Percentiles rank a stretch among this genome's conserved stretches.
phyloP scores from a whole-genome alignment of 2,888 invertebrate genomes.

The Hoplodrina blanda region DNA sequence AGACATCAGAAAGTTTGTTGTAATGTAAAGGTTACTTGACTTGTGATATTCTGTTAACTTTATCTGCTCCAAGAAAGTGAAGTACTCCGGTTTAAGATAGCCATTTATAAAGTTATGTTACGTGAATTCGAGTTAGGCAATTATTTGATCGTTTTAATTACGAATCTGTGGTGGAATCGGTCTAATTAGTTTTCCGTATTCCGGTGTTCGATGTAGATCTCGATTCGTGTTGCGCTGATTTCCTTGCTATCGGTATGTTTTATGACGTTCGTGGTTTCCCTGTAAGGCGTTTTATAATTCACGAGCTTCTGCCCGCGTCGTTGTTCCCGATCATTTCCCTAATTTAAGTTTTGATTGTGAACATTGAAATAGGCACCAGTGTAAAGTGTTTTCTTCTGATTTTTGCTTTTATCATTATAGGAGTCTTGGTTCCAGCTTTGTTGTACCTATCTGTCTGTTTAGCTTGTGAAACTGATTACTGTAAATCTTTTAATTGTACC shows the following conservation, averaged over 20 bases:
- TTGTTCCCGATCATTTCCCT: too few relatives aligned
- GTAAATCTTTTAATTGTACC: neutral
- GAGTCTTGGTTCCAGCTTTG: too few relatives aligned
- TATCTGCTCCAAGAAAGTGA: conserved; percentile 50
- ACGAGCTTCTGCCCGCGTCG: too few relatives aligned
- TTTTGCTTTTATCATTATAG: too few relatives aligned
- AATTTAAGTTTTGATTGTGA: too few relatives aligned
- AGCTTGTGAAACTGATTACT: neutral
- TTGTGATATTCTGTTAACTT: conserved; percentile 52
- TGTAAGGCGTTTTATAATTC: neutral
- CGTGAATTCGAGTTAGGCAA: conserved; percentile 43
- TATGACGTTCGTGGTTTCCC: conserved; percentile 23
- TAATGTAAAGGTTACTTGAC: conserved; percentile 55
- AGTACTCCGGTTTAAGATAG: conserved; percentile 40
- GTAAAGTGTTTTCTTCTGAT: too few relatives aligned
- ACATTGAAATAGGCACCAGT: too few relatives aligned
- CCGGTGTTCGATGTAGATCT: conserved; percentile 49
- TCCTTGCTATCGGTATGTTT: conserved; percentile 44
- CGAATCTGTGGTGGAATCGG: conserved; percentile 47
- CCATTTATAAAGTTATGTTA: conserved; percentile 48
- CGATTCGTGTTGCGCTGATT: conserved; percentile 37
- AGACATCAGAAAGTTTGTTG: conserved; percentile 61
- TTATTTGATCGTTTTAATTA: conserved; percentile 55
- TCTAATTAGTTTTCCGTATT: conserved; percentile 57
- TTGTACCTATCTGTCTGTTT: too few relatives aligned